phyloP scores from a whole-genome alignment of 1,140 invertebrate species.

The Notospermus geniculatus region DNA sequence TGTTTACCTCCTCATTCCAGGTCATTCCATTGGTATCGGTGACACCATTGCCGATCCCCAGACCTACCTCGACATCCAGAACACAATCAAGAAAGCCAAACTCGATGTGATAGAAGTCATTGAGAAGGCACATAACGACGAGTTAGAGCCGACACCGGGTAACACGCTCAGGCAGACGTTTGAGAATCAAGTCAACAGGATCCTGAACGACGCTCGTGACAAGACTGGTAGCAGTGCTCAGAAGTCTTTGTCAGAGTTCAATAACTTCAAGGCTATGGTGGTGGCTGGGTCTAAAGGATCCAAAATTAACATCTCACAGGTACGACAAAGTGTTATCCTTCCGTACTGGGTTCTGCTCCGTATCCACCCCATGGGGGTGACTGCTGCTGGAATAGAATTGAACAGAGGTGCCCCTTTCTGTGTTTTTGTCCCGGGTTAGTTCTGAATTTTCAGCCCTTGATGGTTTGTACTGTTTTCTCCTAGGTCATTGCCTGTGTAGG shows the following conservation, averaged over 20 bases:
- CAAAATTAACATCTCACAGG: constrained; percentile 99
- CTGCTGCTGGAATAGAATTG: too few relatives aligned
- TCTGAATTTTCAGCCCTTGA: too few relatives aligned
- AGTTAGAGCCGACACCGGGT: constrained; percentile 97
- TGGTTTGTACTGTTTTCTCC: constrained; percentile 14
- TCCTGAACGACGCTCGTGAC: constrained; percentile 99
- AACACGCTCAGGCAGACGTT: constrained; percentile 92
- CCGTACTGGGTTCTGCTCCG: not conserved
- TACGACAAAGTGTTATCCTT: too few relatives aligned
- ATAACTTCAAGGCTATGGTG: constrained; percentile 99
- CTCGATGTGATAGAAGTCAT: constrained; percentile 99
- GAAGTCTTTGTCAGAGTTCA: constrained; percentile 98
- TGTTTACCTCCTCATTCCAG: too few relatives aligned
- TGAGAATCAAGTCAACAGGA: constrained; percentile 91
- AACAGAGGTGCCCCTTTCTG: too few relatives aligned
- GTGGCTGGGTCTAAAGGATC: constrained; percentile 99
- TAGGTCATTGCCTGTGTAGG: constrained; percentile 99
- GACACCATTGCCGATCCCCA: constrained; percentile 99
- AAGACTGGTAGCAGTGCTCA: constrained; percentile 99
- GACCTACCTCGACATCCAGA: constrained; percentile 97
- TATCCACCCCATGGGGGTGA: too few relatives aligned
- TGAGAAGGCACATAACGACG: constrained; percentile 99
- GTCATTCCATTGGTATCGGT: constrained; percentile 97
- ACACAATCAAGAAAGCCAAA: constrained; percentile 98
- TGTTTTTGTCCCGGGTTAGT: too few relatives aligned